Evolutionary conservation across 2,113 vertebrate species (phyloP).

Genomic region (Anoplopoma fimbria): DNA sequence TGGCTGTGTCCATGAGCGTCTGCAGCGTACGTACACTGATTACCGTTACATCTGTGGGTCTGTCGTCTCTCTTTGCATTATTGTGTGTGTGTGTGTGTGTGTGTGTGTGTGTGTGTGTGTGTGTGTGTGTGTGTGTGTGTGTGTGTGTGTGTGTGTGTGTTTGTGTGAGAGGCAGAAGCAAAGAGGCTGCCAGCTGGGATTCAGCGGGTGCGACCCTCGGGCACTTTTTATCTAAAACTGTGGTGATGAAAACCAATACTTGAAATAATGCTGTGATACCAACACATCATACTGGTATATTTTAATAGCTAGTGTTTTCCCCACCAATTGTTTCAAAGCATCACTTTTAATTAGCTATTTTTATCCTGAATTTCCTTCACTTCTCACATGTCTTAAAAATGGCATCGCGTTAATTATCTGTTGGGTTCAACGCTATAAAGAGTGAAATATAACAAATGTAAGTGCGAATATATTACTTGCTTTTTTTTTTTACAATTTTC

Average conservation of each 20-base stretch:
- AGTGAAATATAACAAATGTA: background rate
- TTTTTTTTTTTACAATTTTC: slow-evolving; percentile 3
- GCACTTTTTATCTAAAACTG: background rate
- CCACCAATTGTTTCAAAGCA: background rate
- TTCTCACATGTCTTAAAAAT: background rate
- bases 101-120: background rate
- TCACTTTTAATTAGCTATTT: background rate
- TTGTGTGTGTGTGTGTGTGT: background rate
- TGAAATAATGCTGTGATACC: background rate
- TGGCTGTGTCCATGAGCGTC: slow-evolving; percentile 26
- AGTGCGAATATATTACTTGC: background rate
- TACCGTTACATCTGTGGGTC: background rate
- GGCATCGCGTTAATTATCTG: background rate
- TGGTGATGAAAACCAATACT: background rate
- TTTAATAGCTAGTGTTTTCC: background rate
- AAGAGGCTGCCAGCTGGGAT: background rate
- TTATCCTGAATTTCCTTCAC: background rate
- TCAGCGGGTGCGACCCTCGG: background rate
- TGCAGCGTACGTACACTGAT: too few relatives aligned
- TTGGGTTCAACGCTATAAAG: background rate
- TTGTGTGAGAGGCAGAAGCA: background rate
- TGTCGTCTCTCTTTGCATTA: slow-evolving; percentile 1
- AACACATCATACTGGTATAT: background rate
- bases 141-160: background rate
- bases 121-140: background rate